Conservation (phyloP, 2,113 vertebrate species). For the Colistium nudipinnis region DNA sequence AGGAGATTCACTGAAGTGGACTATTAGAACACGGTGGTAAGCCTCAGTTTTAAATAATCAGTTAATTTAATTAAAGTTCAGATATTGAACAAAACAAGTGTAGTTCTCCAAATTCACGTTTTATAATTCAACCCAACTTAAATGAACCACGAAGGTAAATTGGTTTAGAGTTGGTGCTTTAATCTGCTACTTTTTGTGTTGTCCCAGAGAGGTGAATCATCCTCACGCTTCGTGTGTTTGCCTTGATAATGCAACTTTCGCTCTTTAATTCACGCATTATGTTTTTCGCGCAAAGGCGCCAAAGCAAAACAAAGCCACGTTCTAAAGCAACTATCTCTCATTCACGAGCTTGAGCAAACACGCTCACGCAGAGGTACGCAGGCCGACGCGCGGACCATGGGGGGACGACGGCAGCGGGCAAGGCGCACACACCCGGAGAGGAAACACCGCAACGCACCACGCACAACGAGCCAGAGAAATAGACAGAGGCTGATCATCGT, state of each 20-base stretch:
- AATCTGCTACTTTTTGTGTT: neutral
- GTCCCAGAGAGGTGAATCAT: neutral
- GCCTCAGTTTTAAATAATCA: too few relatives aligned
- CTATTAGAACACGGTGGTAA: neutral
- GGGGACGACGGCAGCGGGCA: constrained; percentile 31
- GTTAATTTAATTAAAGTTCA: neutral
- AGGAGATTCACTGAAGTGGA: constrained; percentile 19
- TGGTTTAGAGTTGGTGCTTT: neutral
- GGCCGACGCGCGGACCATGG: neutral
- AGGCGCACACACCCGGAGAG: constrained; percentile 11
- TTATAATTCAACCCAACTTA: neutral
- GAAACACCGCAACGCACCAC: neutral
- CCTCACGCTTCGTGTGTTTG: constrained; percentile 14
- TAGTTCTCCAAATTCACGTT: too few relatives aligned
- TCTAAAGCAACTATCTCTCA: constrained; percentile 37
- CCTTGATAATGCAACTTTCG: constrained; percentile 13
- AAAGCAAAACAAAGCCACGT: constrained; percentile 43
- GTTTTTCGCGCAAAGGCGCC: constrained; percentile 32
- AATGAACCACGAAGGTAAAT: neutral
- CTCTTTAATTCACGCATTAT: neutral
- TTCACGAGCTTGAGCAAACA: constrained; percentile 67
- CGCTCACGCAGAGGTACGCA: constrained; percentile 44
- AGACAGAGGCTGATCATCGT: neutral
- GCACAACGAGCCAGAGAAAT: neutral
- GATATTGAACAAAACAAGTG: too few relatives aligned